These are phyloP conservation scores for Caprella mutica DNA, from an alignment of 2,888 invertebrate genomes.

Conservation along the genomic window DNA sequence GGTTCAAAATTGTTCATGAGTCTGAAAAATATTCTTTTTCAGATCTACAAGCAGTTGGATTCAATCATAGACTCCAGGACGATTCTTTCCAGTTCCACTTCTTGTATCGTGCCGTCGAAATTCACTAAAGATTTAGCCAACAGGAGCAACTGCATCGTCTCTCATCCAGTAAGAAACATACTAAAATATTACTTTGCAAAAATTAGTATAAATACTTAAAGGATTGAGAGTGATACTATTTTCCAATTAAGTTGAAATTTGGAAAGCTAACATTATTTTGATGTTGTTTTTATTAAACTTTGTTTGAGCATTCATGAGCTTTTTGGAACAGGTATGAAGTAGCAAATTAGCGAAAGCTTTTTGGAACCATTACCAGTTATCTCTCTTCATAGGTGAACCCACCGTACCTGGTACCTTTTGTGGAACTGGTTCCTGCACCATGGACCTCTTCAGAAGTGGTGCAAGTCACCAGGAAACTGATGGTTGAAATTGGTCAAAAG, in stretches of 20 bases:
- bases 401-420: slow-evolving; percentile 87
- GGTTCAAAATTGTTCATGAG: background rate
- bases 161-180: slow-evolving; percentile 79
- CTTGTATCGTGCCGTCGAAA: slow-evolving; percentile 76
- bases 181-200: too few relatives aligned
- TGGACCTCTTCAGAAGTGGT: slow-evolving; percentile 75
- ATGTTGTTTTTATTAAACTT: too few relatives aligned
- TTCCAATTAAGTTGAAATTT: too few relatives aligned
- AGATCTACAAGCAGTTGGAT: slow-evolving; percentile 30
- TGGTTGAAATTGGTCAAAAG: slow-evolving; percentile 81
- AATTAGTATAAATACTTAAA: too few relatives aligned
- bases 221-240: too few relatives aligned
- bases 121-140: slow-evolving; percentile 71
- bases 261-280: too few relatives aligned
- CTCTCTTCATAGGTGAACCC: slow-evolving; percentile 68
- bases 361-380: too few relatives aligned
- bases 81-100: slow-evolving; percentile 85
- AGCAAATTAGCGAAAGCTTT: too few relatives aligned
- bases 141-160: slow-evolving; percentile 59
- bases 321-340: too few relatives aligned
- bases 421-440: slow-evolving; percentile 86
- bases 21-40: too few relatives aligned
- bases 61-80: slow-evolving; percentile 52
- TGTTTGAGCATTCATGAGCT: too few relatives aligned
- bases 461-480: slow-evolving; percentile 58